Conservation (phyloP, 2,797 vertebrate genomes). For the Chloroceryle inda region DNA sequence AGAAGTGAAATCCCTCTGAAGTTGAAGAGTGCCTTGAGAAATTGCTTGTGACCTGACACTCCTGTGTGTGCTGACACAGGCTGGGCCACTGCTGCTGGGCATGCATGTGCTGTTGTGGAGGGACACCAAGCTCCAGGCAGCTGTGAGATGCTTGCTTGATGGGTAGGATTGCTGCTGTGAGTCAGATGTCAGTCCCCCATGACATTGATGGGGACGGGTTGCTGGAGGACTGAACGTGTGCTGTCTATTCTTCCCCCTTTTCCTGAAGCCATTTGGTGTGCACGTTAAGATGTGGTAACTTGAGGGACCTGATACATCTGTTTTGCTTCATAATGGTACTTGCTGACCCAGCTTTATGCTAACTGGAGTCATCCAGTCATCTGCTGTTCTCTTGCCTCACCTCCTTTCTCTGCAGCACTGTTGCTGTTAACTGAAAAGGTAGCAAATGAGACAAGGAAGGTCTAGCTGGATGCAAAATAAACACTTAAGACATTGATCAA, state of each 20-base stretch:
- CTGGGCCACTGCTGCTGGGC: not conserved
- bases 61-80: not conserved
- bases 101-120: accelerated
- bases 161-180: not conserved
- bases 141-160: not conserved
- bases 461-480: not conserved
- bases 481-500: not conserved
- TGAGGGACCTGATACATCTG: not conserved
- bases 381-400: not conserved
- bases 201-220: accelerated
- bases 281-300: not conserved
- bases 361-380: not conserved
- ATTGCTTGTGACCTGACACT: not conserved
- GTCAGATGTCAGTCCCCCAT: not conserved
- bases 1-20: not conserved
- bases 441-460: not conserved
- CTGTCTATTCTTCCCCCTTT: not conserved
- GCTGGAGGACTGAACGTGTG: not conserved
- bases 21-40: not conserved
- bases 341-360: not conserved
- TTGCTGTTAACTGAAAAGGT: not conserved
- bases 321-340: not conserved
- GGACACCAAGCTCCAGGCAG: not conserved
- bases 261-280: not conserved
- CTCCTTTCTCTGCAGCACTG: not conserved